Percentiles rank a stretch among this genome's conserved stretches.
phyloP scores from a whole-genome alignment of 2,113 vertebrate species.

The Vimba vimba region DNA sequence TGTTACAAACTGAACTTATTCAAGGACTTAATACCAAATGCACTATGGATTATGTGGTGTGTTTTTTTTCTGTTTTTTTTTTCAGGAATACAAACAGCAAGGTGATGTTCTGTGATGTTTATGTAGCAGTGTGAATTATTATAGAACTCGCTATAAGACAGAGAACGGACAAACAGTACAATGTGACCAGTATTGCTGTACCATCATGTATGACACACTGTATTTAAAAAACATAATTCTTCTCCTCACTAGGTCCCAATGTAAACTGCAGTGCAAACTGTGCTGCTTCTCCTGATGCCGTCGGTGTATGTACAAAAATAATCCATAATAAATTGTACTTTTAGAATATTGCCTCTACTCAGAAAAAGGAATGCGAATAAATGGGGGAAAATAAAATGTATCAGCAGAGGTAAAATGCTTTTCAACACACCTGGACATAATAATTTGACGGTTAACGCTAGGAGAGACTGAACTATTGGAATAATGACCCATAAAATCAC shows the following conservation, averaged over 20 bases:
- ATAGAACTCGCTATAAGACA: neutral
- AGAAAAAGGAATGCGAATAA: slow-evolving; percentile 1
- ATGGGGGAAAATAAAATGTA: neutral
- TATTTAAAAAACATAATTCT: neutral
- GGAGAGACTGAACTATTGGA: slow-evolving; percentile 16
- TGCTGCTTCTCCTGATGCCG: neutral
- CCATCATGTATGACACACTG: neutral
- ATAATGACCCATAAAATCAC: slow-evolving; percentile 19
- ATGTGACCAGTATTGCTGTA: neutral
- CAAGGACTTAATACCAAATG: neutral
- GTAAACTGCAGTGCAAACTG: neutral
- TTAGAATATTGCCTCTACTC: slow-evolving; percentile 6
- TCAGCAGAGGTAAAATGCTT: neutral
- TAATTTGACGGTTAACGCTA: slow-evolving; percentile 1
- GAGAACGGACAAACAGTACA: neutral
- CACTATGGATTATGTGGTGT: neutral
- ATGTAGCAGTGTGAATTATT: neutral
- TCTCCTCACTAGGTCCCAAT: neutral
- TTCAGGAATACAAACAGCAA: neutral
- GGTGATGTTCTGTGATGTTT: neutral
- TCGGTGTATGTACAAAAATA: slow-evolving; percentile 3
- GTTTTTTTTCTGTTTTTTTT: neutral
- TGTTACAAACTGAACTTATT: neutral
- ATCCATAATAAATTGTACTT: neutral
- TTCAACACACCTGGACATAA: slow-evolving; percentile 5